Percentiles rank a stretch among this genome's conserved stretches.
Evolutionary conservation across 2,888 invertebrate genomes (phyloP).

Genomic region (Tinea trinotella): DNA sequence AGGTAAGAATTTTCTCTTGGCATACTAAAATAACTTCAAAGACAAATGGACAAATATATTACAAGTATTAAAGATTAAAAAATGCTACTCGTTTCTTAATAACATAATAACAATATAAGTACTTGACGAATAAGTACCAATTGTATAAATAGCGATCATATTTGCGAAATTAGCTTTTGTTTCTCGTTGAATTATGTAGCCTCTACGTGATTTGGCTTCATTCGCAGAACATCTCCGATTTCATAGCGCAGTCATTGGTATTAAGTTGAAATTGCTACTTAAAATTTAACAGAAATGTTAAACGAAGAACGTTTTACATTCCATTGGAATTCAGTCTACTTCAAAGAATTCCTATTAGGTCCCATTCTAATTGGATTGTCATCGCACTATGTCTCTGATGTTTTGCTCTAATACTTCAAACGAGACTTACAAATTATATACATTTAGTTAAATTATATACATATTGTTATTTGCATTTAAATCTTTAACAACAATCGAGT

Average conservation of each 20-base stretch:
- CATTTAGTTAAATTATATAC: neutral
- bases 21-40: too few relatives aligned
- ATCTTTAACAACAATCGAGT: too few relatives aligned
- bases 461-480: neutral
- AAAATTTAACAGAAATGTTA: neutral
- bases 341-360: constrained; percentile 5
- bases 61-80: too few relatives aligned
- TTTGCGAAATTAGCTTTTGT: constrained; percentile 49
- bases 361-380: constrained; percentile 7
- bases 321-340: neutral
- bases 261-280: neutral
- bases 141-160: constrained; percentile 31
- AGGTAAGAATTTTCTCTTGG: too few relatives aligned
- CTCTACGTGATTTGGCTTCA: constrained; percentile 51
- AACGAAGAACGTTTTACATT: constrained; percentile 2
- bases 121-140: constrained; percentile 6
- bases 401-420: constrained; percentile 9
- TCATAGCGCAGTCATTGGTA: neutral
- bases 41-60: too few relatives aligned
- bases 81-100: too few relatives aligned
- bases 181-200: constrained; percentile 50
- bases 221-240: constrained; percentile 4
- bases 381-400: neutral
- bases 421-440: neutral
- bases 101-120: neutral